Conservation (phyloP, 2,888 invertebrate species). For the Polydesmus complanatus region DNA sequence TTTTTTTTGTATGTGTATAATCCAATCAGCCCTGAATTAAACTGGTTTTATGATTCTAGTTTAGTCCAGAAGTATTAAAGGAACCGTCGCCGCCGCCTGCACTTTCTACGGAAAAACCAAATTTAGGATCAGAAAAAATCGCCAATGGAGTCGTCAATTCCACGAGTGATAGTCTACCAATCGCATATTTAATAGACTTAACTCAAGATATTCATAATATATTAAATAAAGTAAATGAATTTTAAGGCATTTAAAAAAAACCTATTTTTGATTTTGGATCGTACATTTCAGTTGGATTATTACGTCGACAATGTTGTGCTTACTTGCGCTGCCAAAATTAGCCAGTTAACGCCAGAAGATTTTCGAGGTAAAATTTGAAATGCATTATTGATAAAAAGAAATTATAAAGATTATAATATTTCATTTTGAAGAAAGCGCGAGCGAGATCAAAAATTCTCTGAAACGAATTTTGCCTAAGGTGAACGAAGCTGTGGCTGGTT, state of each 20-base stretch:
- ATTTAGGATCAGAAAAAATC: not conserved
- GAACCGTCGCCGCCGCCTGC: too few relatives aligned
- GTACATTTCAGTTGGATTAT: not conserved
- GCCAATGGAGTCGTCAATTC: not conserved
- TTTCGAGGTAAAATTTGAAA: not conserved
- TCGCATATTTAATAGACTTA: not conserved
- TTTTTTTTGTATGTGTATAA: not conserved
- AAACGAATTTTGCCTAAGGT: slow-evolving; percentile 24
- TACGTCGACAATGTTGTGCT: not conserved
- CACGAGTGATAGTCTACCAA: not conserved
- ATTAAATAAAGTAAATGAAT: not conserved
- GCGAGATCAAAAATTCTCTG: slow-evolving; percentile 16
- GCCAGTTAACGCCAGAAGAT: not conserved
- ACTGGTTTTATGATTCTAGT: not conserved
- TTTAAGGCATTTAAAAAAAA: too few relatives aligned
- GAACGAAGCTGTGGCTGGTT: slow-evolving; percentile 26
- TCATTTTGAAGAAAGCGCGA: slow-evolving; percentile 8
- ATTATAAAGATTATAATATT: not conserved
- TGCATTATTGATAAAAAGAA: not conserved
- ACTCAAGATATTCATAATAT: not conserved
- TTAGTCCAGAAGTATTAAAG: too few relatives aligned
- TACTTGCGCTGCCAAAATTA: not conserved
- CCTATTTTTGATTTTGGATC: not conserved
- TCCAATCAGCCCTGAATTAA: not conserved
- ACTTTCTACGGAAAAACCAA: too few relatives aligned